Percentiles rank a stretch among this genome's conserved stretches.
Evolutionary conservation across 2,113 vertebrate species (phyloP).

Genomic region (Pelobates fuscus): DNA sequence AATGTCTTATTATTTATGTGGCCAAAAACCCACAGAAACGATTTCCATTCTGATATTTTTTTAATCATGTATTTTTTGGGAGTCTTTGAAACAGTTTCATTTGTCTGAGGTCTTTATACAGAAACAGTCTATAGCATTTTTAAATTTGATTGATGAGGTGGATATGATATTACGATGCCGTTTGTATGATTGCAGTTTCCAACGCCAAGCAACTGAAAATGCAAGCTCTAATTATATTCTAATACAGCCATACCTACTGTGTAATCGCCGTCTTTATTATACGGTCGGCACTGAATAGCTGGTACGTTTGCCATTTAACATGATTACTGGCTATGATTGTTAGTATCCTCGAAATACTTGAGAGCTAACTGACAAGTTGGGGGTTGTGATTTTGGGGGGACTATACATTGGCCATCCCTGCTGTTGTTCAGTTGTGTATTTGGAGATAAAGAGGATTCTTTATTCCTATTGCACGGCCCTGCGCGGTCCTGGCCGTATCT

Average conservation of each 20-base stretch:
- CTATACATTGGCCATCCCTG: neutral
- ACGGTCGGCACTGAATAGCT: too few species aligned
- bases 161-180: constrained; percentile 50
- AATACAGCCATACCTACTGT: constrained; percentile 7
- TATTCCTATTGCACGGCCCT: too few species aligned
- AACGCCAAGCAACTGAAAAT: constrained; percentile 46
- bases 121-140: neutral
- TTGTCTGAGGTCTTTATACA: constrained; percentile 30
- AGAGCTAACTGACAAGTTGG: too few species aligned
- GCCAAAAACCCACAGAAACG: constrained; percentile 40
- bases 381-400: too few species aligned
- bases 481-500: too few species aligned
- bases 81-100: constrained; percentile 54
- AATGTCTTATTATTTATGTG: constrained; percentile 58
- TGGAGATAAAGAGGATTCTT: too few species aligned
- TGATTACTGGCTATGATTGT: too few species aligned
- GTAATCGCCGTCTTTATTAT: neutral
- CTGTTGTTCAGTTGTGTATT: too few species aligned
- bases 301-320: too few species aligned
- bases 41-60: constrained; percentile 54
- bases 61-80: constrained; percentile 28
- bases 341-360: too few species aligned
- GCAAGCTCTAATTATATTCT: constrained; percentile 50
- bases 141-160: constrained; percentile 30
- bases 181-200: constrained; percentile 51